Evolutionary conservation across 2,113 vertebrate species (phyloP).

Genomic region (Peromyscus maniculatus): DNA sequence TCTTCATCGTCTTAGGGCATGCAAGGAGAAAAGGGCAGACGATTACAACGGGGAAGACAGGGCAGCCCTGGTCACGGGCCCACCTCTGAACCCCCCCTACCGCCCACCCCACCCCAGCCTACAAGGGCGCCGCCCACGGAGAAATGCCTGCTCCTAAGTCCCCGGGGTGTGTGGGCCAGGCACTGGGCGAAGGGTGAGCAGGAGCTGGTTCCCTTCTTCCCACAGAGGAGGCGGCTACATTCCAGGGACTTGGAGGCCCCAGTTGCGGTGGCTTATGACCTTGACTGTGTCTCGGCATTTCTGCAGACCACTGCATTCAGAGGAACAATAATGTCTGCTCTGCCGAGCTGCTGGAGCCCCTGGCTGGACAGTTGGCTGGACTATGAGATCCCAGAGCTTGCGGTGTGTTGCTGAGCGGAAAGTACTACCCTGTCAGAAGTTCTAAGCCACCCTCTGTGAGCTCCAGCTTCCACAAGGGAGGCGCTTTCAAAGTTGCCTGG

Average conservation of each 20-base stretch:
- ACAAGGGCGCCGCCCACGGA: background rate
- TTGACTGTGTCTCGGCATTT: rapidly evolving
- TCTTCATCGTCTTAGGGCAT: constrained; percentile 87
- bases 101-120: background rate
- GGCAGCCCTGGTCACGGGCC: background rate
- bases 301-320: background rate
- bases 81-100: background rate
- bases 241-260: background rate
- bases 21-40: constrained; percentile 81
- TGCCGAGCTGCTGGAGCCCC: background rate
- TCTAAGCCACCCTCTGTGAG: background rate
- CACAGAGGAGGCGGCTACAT: background rate
- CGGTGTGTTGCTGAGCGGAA: background rate
- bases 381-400: background rate
- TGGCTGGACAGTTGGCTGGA: background rate
- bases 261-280: background rate
- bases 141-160: background rate
- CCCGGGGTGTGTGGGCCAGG: background rate
- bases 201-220: background rate
- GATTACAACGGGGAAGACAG: constrained; percentile 70
- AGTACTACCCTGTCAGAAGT: background rate
- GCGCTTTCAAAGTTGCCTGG: background rate
- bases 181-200: background rate
- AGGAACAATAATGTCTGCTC: background rate
- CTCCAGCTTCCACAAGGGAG: background rate